Conservation (phyloP, 1,140 invertebrate species). For the Trachymyrmex septentrionalis region DNA sequence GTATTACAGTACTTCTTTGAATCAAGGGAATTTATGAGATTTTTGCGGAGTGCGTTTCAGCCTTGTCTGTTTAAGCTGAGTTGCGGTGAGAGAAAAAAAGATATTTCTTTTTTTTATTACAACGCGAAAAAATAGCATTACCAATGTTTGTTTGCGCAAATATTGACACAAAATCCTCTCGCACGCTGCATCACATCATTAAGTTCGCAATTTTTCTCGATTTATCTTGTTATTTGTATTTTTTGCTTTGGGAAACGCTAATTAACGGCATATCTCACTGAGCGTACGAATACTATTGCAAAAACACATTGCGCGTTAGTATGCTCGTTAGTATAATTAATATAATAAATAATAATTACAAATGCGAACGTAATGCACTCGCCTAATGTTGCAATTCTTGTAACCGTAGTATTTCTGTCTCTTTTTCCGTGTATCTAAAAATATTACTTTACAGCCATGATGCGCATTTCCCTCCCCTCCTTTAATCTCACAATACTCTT, state of each 20-base stretch:
- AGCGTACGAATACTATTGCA: background rate
- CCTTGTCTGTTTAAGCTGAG: slow-evolving; percentile 15
- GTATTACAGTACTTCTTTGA: slow-evolving; percentile 44
- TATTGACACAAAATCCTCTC: slow-evolving; percentile 16
- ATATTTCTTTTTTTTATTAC: slow-evolving; percentile 21
- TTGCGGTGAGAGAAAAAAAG: background rate
- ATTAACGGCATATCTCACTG: slow-evolving; percentile 16
- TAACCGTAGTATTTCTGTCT: background rate
- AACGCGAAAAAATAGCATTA: slow-evolving; percentile 16
- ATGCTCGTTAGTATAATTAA: slow-evolving; percentile 28
- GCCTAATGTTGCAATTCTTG: slow-evolving; percentile 9
- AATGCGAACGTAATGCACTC: slow-evolving; percentile 30
- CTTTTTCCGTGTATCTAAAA: slow-evolving; percentile 16
- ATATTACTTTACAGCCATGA: slow-evolving; percentile 8
- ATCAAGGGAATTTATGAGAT: slow-evolving; percentile 53
- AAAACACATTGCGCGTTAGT: slow-evolving; percentile 3
- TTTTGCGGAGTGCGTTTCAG: slow-evolving; percentile 27
- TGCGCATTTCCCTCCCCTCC: background rate
- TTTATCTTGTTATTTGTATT: slow-evolving; percentile 45
- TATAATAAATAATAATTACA: slow-evolving; percentile 58
- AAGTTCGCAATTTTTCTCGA: slow-evolving; percentile 43
- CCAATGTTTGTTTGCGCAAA: background rate
- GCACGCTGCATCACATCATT: background rate
- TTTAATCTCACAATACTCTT: background rate
- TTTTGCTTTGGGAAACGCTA: slow-evolving; percentile 20